Evolutionary conservation across 2,113 vertebrate genomes (phyloP).

Genomic region (Notechis scutatus): DNA sequence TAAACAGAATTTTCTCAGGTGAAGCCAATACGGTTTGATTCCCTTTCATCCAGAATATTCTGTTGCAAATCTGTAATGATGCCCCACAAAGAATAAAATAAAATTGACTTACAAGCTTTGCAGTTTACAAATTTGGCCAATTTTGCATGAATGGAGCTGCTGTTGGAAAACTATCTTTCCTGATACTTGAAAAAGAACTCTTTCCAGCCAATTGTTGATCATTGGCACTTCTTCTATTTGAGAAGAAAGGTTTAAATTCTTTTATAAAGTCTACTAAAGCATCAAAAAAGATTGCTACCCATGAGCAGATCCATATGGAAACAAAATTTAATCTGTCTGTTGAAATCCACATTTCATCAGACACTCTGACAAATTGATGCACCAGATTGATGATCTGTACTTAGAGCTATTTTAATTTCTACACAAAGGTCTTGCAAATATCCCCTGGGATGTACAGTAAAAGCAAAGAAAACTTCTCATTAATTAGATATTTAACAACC

Average conservation of each 20-base stretch:
- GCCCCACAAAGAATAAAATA: not conserved
- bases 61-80: no score
- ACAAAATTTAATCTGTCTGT: not conserved
- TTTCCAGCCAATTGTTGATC: not conserved
- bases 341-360: not conserved
- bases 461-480: not conserved
- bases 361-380: not conserved
- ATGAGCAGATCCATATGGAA: no score
- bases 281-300: not conserved
- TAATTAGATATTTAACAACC: not conserved
- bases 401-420: not conserved
- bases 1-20: not conserved
- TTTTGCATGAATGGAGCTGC: not conserved
- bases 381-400: not conserved
- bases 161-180: not conserved
- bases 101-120: not conserved
- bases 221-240: not conserved
- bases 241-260: not conserved
- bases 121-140: not conserved
- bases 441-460: not conserved
- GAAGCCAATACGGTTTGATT: not conserved
- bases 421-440: not conserved
- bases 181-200: not conserved
- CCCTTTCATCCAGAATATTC: not conserved
- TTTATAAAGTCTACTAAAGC: not conserved